These are phyloP conservation scores for Melanerpes formicivorus DNA, from an alignment of 2,113 vertebrate genomes.

Conservation along the genomic window DNA sequence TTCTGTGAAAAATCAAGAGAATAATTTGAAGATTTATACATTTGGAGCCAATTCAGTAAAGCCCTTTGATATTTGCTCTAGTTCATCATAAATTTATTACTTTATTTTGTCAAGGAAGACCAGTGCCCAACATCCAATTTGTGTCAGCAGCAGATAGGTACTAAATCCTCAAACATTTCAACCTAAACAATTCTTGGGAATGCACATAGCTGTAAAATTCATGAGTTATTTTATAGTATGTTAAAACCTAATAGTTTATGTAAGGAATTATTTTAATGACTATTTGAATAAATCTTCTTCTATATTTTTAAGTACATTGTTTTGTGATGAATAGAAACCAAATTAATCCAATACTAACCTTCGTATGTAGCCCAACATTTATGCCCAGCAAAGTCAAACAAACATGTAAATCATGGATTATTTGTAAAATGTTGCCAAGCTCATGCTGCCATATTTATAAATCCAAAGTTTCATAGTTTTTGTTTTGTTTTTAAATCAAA, in stretches of 20 bases:
- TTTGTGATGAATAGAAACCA: background rate
- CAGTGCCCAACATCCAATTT: background rate
- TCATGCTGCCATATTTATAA: constrained; percentile 70
- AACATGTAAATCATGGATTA: background rate
- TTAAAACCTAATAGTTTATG: background rate
- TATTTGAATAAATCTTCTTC: background rate
- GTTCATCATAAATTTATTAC: background rate
- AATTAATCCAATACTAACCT: background rate
- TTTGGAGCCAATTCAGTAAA: background rate
- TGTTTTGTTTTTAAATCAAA: constrained; percentile 1
- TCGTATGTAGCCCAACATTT: background rate
- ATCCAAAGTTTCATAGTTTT: constrained; percentile 32
- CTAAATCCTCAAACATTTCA: background rate
- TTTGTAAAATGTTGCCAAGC: constrained; percentile 78
- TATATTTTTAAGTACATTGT: background rate
- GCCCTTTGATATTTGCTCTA: background rate
- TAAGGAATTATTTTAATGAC: background rate
- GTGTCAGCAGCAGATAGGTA: background rate
- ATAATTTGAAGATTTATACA: background rate
- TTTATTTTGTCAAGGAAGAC: background rate
- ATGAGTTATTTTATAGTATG: background rate
- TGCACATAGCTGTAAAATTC: background rate
- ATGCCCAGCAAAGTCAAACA: background rate
- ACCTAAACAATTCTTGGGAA: background rate
- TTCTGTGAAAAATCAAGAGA: background rate